Conservation (phyloP, 2,113 vertebrate species). For the Halcyon malimbica region DNA sequence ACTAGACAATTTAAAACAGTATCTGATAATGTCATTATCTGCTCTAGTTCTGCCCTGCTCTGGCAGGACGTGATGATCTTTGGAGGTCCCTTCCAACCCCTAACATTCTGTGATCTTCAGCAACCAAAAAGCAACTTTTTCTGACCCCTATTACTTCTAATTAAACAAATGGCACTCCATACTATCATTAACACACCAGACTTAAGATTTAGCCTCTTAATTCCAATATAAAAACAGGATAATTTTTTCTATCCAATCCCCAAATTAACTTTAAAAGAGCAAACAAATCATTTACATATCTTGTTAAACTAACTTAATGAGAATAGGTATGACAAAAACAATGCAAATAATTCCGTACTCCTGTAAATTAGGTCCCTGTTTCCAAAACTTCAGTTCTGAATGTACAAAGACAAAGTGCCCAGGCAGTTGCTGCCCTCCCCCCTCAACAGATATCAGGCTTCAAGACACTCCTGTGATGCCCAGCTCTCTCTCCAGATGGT, state of each 20-base stretch:
- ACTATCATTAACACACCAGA: background rate
- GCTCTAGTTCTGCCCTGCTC: no score
- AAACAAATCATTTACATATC: background rate
- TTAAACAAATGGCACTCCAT: rapidly evolving
- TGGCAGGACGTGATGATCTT: no score
- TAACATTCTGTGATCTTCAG: background rate
- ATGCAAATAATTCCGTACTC: background rate
- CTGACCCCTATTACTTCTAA: background rate
- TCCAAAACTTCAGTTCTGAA: background rate
- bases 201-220: background rate
- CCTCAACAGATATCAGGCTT: background rate
- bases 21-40: background rate
- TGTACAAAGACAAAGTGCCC: background rate
- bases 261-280: background rate
- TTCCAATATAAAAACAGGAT: background rate
- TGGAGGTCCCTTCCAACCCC: no score
- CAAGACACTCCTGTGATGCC: background rate
- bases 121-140: background rate
- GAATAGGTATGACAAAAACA: background rate
- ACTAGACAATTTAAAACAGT: background rate
- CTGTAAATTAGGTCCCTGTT: background rate
- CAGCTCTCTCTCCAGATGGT: background rate
- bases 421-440: background rate
- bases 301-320: background rate
- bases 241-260: background rate